Evolutionary conservation across 30 jellyfish, hydroid and myxozoan genomes (phyloP), one percentile per base, ranked within the genome.

Genomic region (Nemopilema nomurai): DNA sequence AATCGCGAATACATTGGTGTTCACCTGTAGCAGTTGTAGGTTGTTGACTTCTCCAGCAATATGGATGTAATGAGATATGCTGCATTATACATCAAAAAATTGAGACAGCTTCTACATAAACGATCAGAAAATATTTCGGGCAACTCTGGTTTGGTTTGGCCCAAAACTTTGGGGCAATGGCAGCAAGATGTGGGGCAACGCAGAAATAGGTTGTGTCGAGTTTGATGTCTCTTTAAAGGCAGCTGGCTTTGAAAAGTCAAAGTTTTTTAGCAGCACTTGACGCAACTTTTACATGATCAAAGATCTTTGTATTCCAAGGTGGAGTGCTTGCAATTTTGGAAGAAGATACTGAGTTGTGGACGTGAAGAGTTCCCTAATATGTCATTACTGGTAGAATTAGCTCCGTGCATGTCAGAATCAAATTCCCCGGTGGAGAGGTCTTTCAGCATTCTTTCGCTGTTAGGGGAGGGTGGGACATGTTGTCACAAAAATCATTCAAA

Each of bases 1-100:
- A 81, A 81, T 63, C 90, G 73, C 21, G 85, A 81, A 69, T 81
- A 81, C 73, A 65, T 69, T 63, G 81, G 28, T 63, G 85, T 81
- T 49, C 75, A 67, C 13, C 33, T 80, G 57, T 31, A 80, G 64
- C 76, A 77, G 41, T n/a, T 57, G 79, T 51, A 16, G 62, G 32
- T 51, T 77, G 87, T 62, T 31, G 77, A 51, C 17, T 77, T 77
- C 77, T 23, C 68, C 63, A 62, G 64, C 77, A 62, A 51, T 19
- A 52, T 77, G 26, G 22, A 77, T 23, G 53, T 74, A 41, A 24
- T 69, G 22, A 74, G 30, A 41, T 9, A 41, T 74, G 84, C 84
- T 74, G 84, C 79, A 69, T 69, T 69, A 4, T 24, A 24, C 79
- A 9, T 69, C 80, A 4, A 69, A 69, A 69, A 69, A 69, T 69